These are phyloP conservation scores for Papilio dardanus DNA, from an alignment of 1,140 invertebrate genomes.

Conservation along the genomic window DNA sequence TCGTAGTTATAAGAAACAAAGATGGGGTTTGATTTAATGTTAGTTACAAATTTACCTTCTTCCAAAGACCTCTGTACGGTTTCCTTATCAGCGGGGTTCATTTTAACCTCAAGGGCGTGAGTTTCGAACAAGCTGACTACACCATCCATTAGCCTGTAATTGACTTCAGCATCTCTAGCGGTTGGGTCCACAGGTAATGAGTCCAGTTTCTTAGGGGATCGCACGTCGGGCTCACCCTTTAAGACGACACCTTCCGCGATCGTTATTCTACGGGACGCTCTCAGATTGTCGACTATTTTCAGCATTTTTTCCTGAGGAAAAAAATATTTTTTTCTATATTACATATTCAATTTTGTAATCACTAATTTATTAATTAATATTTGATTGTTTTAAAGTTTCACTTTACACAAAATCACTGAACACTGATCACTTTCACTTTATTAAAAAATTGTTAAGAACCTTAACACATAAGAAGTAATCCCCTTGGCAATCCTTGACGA, in stretches of 20 bases:
- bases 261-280: conserved; percentile 60
- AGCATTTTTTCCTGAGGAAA: conserved; percentile 75
- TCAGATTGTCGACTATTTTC: conserved; percentile 71
- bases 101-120: conserved; percentile 72
- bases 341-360: neutral
- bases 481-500: conserved; percentile 74
- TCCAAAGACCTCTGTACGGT: conserved; percentile 72
- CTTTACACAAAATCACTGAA: conserved; percentile 51
- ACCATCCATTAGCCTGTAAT: conserved; percentile 72
- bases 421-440: conserved; percentile 74
- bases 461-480: conserved; percentile 76
- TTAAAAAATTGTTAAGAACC: conserved; percentile 69
- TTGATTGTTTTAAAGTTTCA: conserved; percentile 19
- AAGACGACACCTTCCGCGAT: conserved; percentile 70
- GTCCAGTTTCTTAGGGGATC: conserved; percentile 63
- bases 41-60: conserved; percentile 60
- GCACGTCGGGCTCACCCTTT: conserved; percentile 62
- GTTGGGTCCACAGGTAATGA: conserved; percentile 67
- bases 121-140: conserved; percentile 74
- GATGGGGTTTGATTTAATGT: neutral
- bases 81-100: conserved; percentile 74
- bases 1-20: neutral
- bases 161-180: conserved; percentile 72
- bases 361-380: neutral
- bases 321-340: conserved; percentile 41